phyloP scores from a whole-genome alignment of 2,113 vertebrate genomes.

The Oreochromis spilurus region DNA sequence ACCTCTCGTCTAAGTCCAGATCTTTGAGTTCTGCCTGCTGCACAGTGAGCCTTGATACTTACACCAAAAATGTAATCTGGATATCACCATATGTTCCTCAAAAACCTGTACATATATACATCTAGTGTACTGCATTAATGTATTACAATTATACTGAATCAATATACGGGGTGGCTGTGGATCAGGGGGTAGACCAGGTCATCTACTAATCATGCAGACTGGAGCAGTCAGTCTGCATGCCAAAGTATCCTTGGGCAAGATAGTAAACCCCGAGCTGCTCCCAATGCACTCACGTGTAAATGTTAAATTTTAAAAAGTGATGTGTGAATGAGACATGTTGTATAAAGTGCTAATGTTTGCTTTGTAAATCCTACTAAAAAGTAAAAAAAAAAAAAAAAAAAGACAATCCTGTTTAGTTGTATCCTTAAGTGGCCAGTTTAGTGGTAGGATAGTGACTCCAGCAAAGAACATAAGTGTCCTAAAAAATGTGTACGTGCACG shows the following conservation, averaged over 20 bases:
- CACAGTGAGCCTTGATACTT: neutral
- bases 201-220: neutral
- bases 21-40: neutral
- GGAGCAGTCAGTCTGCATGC: neutral
- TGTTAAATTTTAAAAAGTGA: neutral
- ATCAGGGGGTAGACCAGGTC: neutral
- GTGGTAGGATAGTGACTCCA: neutral
- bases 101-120: neutral
- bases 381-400: rapidly evolving
- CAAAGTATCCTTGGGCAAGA: neutral
- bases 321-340: neutral
- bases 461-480: neutral
- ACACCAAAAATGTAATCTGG: neutral
- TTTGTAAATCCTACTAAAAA: neutral
- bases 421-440: neutral
- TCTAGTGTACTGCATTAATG: neutral
- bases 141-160: neutral
- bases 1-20: neutral
- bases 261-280: neutral
- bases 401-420: neutral
- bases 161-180: neutral
- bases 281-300: neutral
- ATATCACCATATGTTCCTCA: neutral
- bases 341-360: neutral
- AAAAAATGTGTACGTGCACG: neutral